Conservation (phyloP, 1,140 invertebrate species). For the Ips typographus region DNA sequence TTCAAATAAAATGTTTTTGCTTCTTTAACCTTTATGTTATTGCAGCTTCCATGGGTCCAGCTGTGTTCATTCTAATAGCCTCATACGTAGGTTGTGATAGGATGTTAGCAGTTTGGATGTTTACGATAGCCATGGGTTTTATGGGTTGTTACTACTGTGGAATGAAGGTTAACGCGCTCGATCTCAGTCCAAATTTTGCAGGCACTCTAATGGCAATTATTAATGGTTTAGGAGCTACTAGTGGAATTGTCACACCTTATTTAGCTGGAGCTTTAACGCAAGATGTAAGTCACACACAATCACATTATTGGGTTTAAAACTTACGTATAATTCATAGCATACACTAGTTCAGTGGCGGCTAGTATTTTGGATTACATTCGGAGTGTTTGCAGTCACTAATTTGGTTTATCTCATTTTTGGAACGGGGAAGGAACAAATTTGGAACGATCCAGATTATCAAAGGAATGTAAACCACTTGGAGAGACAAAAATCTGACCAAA, state of each 20-base stretch:
- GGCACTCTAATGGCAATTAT: constrained; percentile 82
- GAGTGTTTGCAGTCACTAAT: constrained; percentile 71
- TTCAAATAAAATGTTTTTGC: neutral
- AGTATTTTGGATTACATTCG: constrained; percentile 81
- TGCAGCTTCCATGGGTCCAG: constrained; percentile 70
- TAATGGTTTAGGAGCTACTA: constrained; percentile 80
- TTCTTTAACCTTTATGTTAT: constrained; percentile 44
- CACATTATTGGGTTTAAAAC: too few relatives aligned
- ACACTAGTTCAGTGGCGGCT: constrained; percentile 74
- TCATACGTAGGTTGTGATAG: constrained; percentile 78
- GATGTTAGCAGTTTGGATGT: constrained; percentile 63
- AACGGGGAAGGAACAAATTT: constrained; percentile 70
- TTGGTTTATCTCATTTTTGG: constrained; percentile 72
- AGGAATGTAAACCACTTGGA: neutral
- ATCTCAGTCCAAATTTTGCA: constrained; percentile 81
- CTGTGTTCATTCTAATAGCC: constrained; percentile 76
- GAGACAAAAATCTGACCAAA: too few relatives aligned
- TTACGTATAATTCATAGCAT: constrained; percentile 56
- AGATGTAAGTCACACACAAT: constrained; percentile 57
- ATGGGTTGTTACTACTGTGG: constrained; percentile 78
- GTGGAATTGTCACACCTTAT: constrained; percentile 79
- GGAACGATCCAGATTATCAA: constrained; percentile 55
- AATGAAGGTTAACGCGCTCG: constrained; percentile 79
- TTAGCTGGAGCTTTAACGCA: constrained; percentile 75
- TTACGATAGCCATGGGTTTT: constrained; percentile 71